These are phyloP conservation scores for Lepidocyrtinus sp. DNA, from an alignment of 2,888 invertebrate genomes.

Conservation along the genomic window DNA sequence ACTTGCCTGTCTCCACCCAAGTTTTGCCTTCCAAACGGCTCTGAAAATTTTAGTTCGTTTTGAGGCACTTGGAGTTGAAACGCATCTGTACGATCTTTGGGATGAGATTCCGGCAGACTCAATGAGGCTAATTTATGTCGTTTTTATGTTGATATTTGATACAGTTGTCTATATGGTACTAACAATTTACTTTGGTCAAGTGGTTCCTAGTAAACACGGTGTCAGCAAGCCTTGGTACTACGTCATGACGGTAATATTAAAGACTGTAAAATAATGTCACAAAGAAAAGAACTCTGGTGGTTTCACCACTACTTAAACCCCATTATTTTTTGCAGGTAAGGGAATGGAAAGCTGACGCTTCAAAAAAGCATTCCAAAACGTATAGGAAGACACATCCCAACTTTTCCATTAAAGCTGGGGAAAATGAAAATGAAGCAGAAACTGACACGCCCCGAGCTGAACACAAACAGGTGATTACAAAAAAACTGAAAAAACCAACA, in stretches of 20 bases:
- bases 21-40: slow-evolving; percentile 23
- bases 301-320: too few relatives aligned
- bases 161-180: slow-evolving; percentile 74
- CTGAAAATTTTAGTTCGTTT: slow-evolving; percentile 18
- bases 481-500: too few relatives aligned
- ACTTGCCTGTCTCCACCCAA: slow-evolving; percentile 30
- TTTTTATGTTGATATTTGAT: slow-evolving; percentile 69
- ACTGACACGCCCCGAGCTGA: too few relatives aligned
- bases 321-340: too few relatives aligned
- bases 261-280: not conserved
- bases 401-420: too few relatives aligned
- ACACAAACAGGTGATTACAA: too few relatives aligned
- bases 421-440: too few relatives aligned
- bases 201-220: slow-evolving; percentile 80
- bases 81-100: slow-evolving; percentile 63
- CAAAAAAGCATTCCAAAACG: too few relatives aligned
- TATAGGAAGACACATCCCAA: too few relatives aligned
- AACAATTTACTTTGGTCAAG: slow-evolving; percentile 78
- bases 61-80: slow-evolving; percentile 10
- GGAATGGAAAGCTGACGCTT: too few relatives aligned
- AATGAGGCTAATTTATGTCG: slow-evolving; percentile 71
- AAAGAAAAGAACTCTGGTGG: too few relatives aligned
- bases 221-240: slow-evolving; percentile 79
- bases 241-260: slow-evolving; percentile 77
- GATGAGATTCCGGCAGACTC: slow-evolving; percentile 71